phyloP scores from a whole-genome alignment of 2,888 invertebrate genomes.

The Timema cristinae region DNA sequence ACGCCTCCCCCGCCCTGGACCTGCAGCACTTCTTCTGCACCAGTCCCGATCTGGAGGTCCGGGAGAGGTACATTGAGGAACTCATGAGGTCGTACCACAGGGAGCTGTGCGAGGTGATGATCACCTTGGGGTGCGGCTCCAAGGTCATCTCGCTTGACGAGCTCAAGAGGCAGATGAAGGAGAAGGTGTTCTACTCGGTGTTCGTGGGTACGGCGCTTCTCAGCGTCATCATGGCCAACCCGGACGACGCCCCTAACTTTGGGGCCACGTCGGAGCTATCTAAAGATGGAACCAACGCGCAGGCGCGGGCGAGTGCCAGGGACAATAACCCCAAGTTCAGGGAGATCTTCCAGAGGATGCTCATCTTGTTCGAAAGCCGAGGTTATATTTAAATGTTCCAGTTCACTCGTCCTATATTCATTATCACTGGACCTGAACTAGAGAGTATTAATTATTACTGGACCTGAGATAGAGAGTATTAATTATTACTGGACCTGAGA shows the following conservation, averaged over 20 bases:
- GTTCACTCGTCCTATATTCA: too few species aligned
- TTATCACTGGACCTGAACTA: too few species aligned
- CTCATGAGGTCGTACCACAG: conserved; percentile 14
- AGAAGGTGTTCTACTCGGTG: conserved; percentile 22
- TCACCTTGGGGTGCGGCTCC: neutral
- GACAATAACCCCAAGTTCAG: conserved; percentile 8
- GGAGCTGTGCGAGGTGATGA: neutral
- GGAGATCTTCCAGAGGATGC: conserved; percentile 11
- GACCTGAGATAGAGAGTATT: too few species aligned
- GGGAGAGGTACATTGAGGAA: neutral
- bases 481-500: too few species aligned
- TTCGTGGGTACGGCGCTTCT: conserved; percentile 32
- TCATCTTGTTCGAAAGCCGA: conserved; percentile 17
- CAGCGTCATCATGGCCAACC: conserved; percentile 32
- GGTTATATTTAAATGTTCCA: neutral
- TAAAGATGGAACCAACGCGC: neutral
- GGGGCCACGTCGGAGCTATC: conserved; percentile 16
- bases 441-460: too few species aligned
- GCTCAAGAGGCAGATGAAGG: conserved; percentile 6
- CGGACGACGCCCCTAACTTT: conserved; percentile 29
- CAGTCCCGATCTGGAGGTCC: conserved; percentile 16
- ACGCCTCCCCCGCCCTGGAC: conserved; percentile 25
- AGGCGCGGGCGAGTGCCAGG: conserved; percentile 19
- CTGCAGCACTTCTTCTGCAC: conserved; percentile 28
- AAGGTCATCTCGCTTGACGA: neutral